A percentile compares a stretch with the other conserved stretches of the same genome.
Conservation (phyloP, 2,888 invertebrate species). For the Caenorhabditis panamensis region DNA sequence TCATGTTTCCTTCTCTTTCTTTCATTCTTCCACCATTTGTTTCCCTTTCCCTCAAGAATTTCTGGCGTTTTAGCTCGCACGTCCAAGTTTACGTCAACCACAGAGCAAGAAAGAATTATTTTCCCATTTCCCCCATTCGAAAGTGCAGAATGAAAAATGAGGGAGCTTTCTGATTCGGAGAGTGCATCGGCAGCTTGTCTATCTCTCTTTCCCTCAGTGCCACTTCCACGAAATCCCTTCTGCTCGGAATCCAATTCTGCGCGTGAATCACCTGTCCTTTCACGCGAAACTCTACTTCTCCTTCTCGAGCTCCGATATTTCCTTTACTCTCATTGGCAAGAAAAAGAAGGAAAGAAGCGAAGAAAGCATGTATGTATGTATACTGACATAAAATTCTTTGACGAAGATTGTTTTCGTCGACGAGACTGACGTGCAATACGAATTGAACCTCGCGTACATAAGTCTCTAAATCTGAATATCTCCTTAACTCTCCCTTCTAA, state of each 20-base stretch:
- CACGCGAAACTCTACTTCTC: neutral
- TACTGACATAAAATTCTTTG: conserved; percentile 2
- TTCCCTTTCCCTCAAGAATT: neutral
- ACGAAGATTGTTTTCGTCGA: conserved; percentile 3
- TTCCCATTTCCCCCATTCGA: neutral
- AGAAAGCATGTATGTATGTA: neutral
- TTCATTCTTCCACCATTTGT: neutral
- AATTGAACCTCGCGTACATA: neutral
- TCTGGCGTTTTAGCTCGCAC: neutral
- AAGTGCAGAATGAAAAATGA: conserved; percentile 34
- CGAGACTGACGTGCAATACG: neutral
- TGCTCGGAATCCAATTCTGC: conserved; percentile 22
- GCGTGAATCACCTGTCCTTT: conserved; percentile 29
- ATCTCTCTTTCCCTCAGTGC: conserved; percentile 2
- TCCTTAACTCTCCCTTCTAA: neutral
- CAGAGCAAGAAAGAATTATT: conserved; percentile 17
- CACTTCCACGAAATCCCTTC: conserved; percentile 17
- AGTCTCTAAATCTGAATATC: conserved; percentile 6
- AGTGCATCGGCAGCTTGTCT: conserved; percentile 19
- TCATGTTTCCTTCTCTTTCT: conserved; percentile 1
- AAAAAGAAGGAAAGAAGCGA: neutral
- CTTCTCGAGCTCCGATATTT: neutral
- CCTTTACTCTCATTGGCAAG: neutral
- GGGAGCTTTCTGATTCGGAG: conserved; percentile 21
- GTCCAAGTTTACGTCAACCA: neutral